These are phyloP conservation scores for Antheraea mylitta DNA, from an alignment of 1,140 invertebrate genomes.

Conservation along the genomic window DNA sequence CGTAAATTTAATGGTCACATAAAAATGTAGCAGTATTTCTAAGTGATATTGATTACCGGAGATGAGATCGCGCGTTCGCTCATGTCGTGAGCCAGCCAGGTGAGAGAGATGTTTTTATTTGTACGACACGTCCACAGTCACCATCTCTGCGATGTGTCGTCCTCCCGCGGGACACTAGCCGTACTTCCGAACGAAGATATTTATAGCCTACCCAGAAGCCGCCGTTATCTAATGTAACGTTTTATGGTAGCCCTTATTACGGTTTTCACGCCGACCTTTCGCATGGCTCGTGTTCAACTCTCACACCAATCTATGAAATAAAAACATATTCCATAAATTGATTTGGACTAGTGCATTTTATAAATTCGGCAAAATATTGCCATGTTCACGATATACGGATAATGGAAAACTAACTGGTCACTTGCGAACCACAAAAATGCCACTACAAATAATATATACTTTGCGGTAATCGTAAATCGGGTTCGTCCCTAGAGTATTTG, in stretches of 20 bases:
- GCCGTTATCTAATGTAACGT: conserved; percentile 75
- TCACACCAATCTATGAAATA: too few relatives aligned
- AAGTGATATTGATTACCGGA: conserved; percentile 68
- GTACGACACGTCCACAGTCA: conserved; percentile 68
- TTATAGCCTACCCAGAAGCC: conserved; percentile 75
- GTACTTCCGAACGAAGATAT: conserved; percentile 75
- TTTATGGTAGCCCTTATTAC: conserved; percentile 77
- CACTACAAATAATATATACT: conserved; percentile 64
- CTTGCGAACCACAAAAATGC: conserved; percentile 54
- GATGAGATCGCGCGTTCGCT: conserved; percentile 28
- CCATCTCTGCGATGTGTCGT: conserved; percentile 58
- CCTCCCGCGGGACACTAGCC: conserved; percentile 70
- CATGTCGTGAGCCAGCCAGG: conserved; percentile 42
- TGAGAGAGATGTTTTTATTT: conserved; percentile 72
- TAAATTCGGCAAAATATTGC: neutral
- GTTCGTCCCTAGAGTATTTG: conserved; percentile 53
- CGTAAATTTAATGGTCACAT: conserved; percentile 46
- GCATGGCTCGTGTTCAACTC: conserved; percentile 24
- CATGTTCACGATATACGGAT: neutral
- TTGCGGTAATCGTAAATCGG: conserved; percentile 77
- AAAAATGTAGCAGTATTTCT: conserved; percentile 47
- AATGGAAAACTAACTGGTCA: conserved; percentile 32
- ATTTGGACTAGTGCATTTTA: neutral
- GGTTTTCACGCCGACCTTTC: conserved; percentile 49
- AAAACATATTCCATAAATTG: conserved; percentile 50